Evolutionary conservation across 2,888 invertebrate species (phyloP), one percentile per base, ranked within the genome.

Genomic region (Malthinus seriepunctatus): DNA sequence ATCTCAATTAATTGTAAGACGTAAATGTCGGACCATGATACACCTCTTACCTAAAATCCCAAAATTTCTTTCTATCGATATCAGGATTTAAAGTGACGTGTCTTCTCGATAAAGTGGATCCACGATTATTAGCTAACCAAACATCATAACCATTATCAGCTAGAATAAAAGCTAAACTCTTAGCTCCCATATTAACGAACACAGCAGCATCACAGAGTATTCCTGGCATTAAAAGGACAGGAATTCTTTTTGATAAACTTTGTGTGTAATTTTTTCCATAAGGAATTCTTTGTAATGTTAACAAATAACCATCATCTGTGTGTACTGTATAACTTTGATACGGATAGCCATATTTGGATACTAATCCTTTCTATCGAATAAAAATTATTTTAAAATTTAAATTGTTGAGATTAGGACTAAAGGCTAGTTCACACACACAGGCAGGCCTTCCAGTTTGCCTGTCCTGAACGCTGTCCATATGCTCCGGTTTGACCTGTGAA

Each of bases 221-320:
- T 0, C 94, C 94, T 71, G 92, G 92, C 70, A 91, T 89, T 33
- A 93, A 73, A 52, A 91, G 79, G 55, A 86, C 87, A 9, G 82
- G 89, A 66, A 23, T 23, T 23, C 23, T 23, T 23, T 23, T 23
- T 23, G 5, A 23, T 5, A 23, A 23, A 23, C 23, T 23, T 23
- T 5, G 2, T 3, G 23, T 23, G 23, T 23, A 5, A 23, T 23
- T 23, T 23, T 23, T 23, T 23, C 66, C 66, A 38, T 66, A 57
- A 5, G 76, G 69, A 12, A 80, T 75, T 55, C 80, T 71, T 66
- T 78, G 77, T n/a, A 78, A 60, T 33, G 77, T 74, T 44, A 81
- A 63, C 14, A 78, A 70, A 69, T 81, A 80, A n/a, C 76, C 79
- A 70, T 81, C 80, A 55, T 76, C 73, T 9, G 80, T 80, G 73